These are phyloP conservation scores for Caenorhabditis sp. DNA, from an alignment of 2,888 invertebrate genomes.

Conservation along the genomic window DNA sequence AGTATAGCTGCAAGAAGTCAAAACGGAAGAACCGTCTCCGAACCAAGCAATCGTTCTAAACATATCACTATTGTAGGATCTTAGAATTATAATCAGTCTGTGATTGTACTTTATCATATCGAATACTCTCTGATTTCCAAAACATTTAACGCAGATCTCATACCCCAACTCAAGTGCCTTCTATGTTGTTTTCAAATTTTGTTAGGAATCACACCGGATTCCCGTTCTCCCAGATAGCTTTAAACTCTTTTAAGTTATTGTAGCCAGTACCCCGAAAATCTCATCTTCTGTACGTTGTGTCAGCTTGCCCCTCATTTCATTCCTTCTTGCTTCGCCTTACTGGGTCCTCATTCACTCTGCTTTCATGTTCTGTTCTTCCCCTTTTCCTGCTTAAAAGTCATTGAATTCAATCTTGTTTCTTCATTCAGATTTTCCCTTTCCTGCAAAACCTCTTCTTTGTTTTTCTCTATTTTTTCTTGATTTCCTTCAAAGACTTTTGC, in stretches of 20 bases:
- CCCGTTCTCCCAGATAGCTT: too few relatives aligned
- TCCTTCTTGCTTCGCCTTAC: conserved; percentile 3
- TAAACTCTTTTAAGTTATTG: conserved; percentile 4
- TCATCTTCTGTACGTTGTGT: background rate
- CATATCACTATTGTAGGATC: background rate
- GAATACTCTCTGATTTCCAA: background rate
- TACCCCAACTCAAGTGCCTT: background rate
- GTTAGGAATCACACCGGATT: background rate
- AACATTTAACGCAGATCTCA: background rate
- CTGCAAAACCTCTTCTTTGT: background rate
- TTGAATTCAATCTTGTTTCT: conserved; percentile 6
- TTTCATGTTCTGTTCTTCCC: too few relatives aligned
- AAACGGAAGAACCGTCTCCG: background rate
- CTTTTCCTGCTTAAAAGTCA: too few relatives aligned
- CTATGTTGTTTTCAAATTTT: conserved; percentile 4
- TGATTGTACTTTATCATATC: conserved; percentile 38
- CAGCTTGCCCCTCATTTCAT: background rate
- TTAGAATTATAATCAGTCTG: conserved; percentile 24
- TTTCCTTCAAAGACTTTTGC: conserved; percentile 8
- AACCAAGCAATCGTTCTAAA: background rate
- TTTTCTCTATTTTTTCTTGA: conserved; percentile 9
- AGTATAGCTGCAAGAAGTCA: conserved; percentile 10
- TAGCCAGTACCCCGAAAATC: conserved; percentile 7
- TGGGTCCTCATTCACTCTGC: background rate
- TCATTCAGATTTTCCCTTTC: background rate